phyloP scores from a whole-genome alignment of 2,888 invertebrate genomes.

The Microctonus brassicae region DNA sequence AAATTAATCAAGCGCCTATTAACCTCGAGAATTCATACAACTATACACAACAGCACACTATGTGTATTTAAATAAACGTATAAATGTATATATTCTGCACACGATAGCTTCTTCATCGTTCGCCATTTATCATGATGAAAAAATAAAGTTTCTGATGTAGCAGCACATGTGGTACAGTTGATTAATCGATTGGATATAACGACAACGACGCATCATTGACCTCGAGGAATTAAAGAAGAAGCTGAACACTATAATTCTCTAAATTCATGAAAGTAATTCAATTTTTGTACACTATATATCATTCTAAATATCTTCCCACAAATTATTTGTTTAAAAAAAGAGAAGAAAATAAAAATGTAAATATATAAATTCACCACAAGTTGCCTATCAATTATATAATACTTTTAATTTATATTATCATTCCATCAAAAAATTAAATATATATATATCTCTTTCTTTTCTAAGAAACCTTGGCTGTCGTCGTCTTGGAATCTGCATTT shows the following conservation, averaged over 20 bases:
- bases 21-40: conserved; percentile 48
- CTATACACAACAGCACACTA: neutral
- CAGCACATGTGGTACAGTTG: conserved; percentile 43
- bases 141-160: conserved; percentile 43
- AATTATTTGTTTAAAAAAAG: no score
- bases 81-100: conserved; percentile 3
- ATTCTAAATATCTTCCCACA: neutral
- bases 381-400: no score
- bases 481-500: conserved; percentile 51
- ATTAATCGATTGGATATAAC: conserved; percentile 56
- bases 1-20: conserved; percentile 52
- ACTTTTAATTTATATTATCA: no score
- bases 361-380: conserved; percentile 13
- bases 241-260: neutral
- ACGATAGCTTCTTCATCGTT: conserved; percentile 40
- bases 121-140: conserved; percentile 52
- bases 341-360: neutral
- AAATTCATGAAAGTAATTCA: neutral
- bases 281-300: neutral
- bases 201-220: conserved; percentile 45
- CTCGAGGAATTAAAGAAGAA: conserved; percentile 24
- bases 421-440: neutral
- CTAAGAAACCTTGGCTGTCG: conserved; percentile 24
- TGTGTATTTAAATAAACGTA: neutral
- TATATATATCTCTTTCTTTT: neutral